These are phyloP conservation scores for Dorcus hopei DNA, from an alignment of 2,888 invertebrate species.

Conservation along the genomic window DNA sequence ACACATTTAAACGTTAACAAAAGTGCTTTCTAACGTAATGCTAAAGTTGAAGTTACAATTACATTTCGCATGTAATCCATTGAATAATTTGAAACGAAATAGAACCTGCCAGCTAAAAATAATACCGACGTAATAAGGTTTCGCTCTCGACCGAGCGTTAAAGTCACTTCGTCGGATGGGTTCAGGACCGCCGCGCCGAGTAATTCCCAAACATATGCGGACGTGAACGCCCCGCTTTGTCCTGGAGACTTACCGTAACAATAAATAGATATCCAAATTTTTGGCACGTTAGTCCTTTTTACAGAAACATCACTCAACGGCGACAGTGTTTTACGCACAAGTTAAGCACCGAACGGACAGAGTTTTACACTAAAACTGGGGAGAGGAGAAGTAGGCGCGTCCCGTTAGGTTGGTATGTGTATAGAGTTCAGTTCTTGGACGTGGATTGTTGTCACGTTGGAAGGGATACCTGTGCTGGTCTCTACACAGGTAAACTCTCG, in stretches of 20 bases:
- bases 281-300: constrained; percentile 18
- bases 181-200: not conserved
- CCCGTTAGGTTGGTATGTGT: constrained; percentile 46
- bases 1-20: too few species aligned
- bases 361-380: constrained; percentile 21
- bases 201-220: not conserved
- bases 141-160: constrained; percentile 30
- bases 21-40: too few species aligned
- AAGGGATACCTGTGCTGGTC: constrained; percentile 7
- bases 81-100: too few species aligned
- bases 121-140: constrained; percentile 25
- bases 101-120: constrained; percentile 6
- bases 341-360: constrained; percentile 20
- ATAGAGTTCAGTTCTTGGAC: constrained; percentile 26
- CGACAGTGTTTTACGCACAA: constrained; percentile 18
- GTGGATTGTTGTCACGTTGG: constrained; percentile 20
- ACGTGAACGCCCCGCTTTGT: too few species aligned
- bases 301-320: constrained; percentile 26
- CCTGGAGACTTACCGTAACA: not conserved
- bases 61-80: too few species aligned
- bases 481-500: constrained; percentile 7
- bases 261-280: constrained; percentile 12
- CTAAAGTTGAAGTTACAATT: too few species aligned
- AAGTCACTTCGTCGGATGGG: constrained; percentile 25
- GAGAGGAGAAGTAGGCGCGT: constrained; percentile 46